phyloP scores from a whole-genome alignment of 2,113 vertebrate species.

The Grammomys dolichurus region DNA sequence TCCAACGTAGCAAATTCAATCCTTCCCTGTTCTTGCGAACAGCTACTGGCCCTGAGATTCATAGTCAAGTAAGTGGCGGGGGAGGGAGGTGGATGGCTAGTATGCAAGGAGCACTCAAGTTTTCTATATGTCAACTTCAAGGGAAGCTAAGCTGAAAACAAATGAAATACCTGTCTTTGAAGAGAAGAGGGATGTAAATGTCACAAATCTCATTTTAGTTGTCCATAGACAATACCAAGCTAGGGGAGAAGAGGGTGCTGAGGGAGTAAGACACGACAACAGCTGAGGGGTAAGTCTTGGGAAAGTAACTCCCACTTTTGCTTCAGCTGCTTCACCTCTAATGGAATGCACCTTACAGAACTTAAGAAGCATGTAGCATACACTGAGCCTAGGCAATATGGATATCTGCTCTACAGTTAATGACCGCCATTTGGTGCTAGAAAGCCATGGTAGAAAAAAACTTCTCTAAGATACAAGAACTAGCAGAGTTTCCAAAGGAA shows the following conservation, averaged over 20 bases:
- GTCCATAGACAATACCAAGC: conserved; percentile 2
- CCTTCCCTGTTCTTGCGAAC: background rate
- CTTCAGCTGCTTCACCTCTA: background rate
- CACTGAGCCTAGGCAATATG: background rate
- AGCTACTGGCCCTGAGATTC: background rate
- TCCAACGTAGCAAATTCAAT: background rate
- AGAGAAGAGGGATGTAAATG: background rate
- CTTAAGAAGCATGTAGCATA: background rate
- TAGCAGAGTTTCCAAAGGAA: background rate
- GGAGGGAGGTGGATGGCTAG: too few relatives aligned
- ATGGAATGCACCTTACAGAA: background rate
- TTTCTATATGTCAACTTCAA: background rate
- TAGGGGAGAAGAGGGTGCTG: background rate
- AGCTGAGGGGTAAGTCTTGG: background rate
- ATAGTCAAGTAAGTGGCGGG: background rate
- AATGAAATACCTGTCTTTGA: background rate
- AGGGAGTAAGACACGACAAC: background rate
- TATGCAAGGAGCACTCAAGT: background rate
- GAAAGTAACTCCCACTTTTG: background rate
- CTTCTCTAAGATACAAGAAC: background rate
- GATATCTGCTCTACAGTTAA: background rate
- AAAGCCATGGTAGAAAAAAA: background rate
- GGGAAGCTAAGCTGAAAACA: background rate
- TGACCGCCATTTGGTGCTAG: background rate
- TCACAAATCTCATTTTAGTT: conserved; percentile 36